Percentiles rank a stretch among this genome's conserved stretches.
Conservation (phyloP, 2,113 vertebrate species). For the Scolopax mira region DNA sequence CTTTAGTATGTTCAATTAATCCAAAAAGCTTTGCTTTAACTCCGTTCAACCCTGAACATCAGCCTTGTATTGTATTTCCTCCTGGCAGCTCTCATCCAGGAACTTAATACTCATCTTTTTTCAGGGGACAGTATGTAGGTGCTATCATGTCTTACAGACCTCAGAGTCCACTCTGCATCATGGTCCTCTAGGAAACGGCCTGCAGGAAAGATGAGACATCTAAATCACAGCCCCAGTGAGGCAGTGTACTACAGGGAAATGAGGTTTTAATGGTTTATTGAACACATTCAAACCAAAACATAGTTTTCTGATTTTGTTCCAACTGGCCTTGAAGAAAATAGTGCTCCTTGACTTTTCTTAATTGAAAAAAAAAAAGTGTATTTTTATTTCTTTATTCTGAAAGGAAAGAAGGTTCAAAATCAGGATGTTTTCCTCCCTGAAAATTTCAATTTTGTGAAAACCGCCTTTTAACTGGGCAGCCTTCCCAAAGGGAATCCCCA, state of each 20-base stretch:
- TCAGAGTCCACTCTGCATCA: background rate
- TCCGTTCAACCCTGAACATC: background rate
- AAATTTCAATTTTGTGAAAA: constrained; percentile 50
- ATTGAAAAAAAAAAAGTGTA: background rate
- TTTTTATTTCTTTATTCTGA: constrained; percentile 36
- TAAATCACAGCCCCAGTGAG: background rate
- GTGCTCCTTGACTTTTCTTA: background rate
- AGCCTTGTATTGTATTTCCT: background rate
- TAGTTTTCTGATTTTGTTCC: constrained; percentile 33
- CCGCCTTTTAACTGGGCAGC: constrained; percentile 37
- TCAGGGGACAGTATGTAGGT: background rate
- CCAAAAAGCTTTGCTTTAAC: background rate
- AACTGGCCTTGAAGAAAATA: background rate
- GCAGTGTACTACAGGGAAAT: background rate
- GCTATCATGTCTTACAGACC: background rate
- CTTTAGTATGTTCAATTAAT: background rate
- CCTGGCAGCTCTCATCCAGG: background rate
- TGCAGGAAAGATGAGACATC: constrained; percentile 1
- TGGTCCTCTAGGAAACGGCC: background rate
- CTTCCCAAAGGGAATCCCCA: constrained; percentile 62
- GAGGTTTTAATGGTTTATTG: constrained; percentile 50
- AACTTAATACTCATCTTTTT: background rate
- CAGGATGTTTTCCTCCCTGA: constrained; percentile 43
- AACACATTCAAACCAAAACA: constrained; percentile 40
- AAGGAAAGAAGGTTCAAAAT: constrained; percentile 13